Evolutionary conservation across 2,888 invertebrate species (phyloP), one percentile per base, ranked within the genome.

Genomic region (Sminthurinus aureus): DNA sequence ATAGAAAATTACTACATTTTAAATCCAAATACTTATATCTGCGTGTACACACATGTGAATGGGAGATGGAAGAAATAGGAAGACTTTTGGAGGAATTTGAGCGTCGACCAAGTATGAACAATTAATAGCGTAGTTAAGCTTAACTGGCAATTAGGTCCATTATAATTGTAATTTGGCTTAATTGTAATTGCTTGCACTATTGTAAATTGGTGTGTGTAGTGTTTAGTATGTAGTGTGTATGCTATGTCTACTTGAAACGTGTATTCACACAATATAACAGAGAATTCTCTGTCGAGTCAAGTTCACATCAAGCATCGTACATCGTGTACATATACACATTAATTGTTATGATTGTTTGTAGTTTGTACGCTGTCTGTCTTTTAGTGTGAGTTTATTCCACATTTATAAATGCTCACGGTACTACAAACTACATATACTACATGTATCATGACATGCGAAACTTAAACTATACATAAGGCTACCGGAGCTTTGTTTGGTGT

Each of bases 51-150:
- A n/a, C n/a, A n/a, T n/a, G n/a, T n/a, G n/a, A n/a, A n/a, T n/a
- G n/a, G n/a, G n/a, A n/a, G n/a, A n/a, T n/a, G n/a, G n/a, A n/a
- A n/a, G n/a, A n/a, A n/a, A n/a, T 38, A 38, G 38, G 38, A 38
- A 38, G 38, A 38, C 38, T 38, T n/a, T n/a, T 38, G 38, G 6
- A 38, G 38, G 38, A 38, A 38, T 38, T 38, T 38, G 38, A 38
- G 38, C 38, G 38, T 38, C 38, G 15, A 15, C 64, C 64, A 64
- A 64, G 18, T 69, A 69, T 69, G 69, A 69, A 69, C 20, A 69
- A 69, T 69, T 69, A 69, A 69, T 69, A 69, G 69, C 69, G 20
- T 69, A n/a, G 69, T 69, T 69, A 69, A 69, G n/a, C 20, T 69
- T 69, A 69, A 69, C 20, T 69, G 69, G 69, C 22, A 69, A 69